A percentile compares a stretch with the other conserved stretches of the same genome.
These are phyloP conservation scores for Leptosomus discolor DNA, from an alignment of 2,113 vertebrate species.

Conservation along the genomic window DNA sequence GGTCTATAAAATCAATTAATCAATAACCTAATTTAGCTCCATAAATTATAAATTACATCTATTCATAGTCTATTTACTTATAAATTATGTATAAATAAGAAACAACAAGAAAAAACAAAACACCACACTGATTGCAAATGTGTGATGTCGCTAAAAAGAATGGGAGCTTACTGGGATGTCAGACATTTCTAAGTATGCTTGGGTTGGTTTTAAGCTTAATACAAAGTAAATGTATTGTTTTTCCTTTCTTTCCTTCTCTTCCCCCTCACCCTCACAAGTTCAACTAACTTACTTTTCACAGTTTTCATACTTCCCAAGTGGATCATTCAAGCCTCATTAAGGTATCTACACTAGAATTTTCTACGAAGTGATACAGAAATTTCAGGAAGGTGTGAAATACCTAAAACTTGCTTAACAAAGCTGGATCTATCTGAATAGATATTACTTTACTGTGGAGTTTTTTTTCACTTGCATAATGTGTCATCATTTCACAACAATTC, in stretches of 20 bases:
- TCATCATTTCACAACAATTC: not conserved
- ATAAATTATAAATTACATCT: not conserved
- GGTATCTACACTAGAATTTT: not conserved
- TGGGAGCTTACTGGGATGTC: not conserved
- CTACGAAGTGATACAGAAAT: not conserved
- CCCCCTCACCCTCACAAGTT: not conserved
- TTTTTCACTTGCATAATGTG: not conserved
- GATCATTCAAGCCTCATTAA: not conserved
- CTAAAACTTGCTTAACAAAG: not conserved
- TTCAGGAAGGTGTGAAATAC: not conserved
- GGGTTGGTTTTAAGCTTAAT: not conserved
- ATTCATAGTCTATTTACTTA: not conserved
- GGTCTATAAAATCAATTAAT: not conserved
- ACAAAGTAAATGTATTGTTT: not conserved
- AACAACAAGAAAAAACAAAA: not conserved
- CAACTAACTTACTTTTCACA: not conserved
- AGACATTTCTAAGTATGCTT: not conserved
- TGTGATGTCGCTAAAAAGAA: not conserved
- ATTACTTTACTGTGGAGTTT: not conserved
- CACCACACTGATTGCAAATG: not conserved
- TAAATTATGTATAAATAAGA: not conserved
- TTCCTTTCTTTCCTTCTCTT: not conserved
- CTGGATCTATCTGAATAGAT: not conserved
- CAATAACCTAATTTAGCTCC: not conserved
- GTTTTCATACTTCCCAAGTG: not conserved